These are phyloP conservation scores for Lucilia sericata DNA, from an alignment of 1,140 invertebrate species.

Conservation along the genomic window DNA sequence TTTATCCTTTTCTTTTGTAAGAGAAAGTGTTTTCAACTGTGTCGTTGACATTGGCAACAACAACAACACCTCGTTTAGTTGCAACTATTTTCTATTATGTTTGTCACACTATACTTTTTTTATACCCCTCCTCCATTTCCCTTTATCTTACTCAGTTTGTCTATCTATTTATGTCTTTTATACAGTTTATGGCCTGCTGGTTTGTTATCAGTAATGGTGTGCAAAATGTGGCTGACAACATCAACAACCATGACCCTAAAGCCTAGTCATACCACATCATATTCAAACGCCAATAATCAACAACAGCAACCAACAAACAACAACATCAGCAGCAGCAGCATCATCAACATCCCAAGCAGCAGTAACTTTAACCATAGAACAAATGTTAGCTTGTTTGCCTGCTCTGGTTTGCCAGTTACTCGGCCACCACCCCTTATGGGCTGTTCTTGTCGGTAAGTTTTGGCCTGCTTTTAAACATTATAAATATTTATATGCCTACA, in stretches of 20 bases:
- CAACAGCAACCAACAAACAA: not conserved
- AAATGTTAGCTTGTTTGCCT: no score
- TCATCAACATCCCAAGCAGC: not conserved
- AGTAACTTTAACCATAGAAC: not conserved
- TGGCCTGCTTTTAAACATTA: not conserved
- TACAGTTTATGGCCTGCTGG: constrained; percentile 25
- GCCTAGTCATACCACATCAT: constrained; percentile 1
- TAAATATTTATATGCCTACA: not conserved
- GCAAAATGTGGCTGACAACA: constrained; percentile 40
- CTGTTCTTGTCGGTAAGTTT: not conserved
- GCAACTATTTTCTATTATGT: not conserved
- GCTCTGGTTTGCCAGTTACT: not conserved
- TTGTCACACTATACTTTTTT: not conserved
- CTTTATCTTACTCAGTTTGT: not conserved
- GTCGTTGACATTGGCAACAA: constrained; percentile 42
- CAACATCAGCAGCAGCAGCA: not conserved
- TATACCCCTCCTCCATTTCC: not conserved
- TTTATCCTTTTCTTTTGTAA: constrained; percentile 7
- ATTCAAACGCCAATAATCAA: constrained; percentile 3
- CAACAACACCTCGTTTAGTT: not conserved
- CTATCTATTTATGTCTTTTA: constrained; percentile 7
- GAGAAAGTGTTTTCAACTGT: constrained; percentile 31
- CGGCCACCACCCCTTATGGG: not conserved
- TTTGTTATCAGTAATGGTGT: constrained; percentile 43
- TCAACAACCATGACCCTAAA: constrained; percentile 37